Evolutionary conservation across 2,113 vertebrate genomes (phyloP), one percentile per base, ranked within the genome.

Genomic region (Equus quagga): DNA sequence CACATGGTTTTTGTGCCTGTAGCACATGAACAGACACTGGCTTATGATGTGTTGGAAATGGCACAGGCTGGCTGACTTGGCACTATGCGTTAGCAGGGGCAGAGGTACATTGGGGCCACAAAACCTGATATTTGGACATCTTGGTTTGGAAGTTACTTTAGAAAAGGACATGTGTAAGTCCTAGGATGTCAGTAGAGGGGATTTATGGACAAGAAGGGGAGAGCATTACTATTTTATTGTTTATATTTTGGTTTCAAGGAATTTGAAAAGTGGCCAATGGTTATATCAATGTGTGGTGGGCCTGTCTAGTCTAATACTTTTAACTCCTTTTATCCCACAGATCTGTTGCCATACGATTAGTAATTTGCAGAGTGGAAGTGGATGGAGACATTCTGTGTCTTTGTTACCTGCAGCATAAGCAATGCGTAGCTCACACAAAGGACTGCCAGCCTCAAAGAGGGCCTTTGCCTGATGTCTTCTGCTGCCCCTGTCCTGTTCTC

Each of bases 11-110:
- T 17, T 26, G 12, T 90, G 96, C 92, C 87, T 97, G 89, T 72
- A 70, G 94, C 83, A 70, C 31, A 78, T 15, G 95, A 79, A 14
- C 80, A 97, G 46, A 98, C 95, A 76, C 91, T 94, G 78, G 85
- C 94, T 97, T 2, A 28, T 84, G 26, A 94, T 7, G 65, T 84
- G 96, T 96, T 97, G 92, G 91, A 96, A 94, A 81, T 94, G 94
- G 97, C 85, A 93, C 75, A 88, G 92, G 96, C 97, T 98, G 96
- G 96, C 82, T 92, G 41, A n/a, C 83, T 97, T 95, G 96, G 97
- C 94, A 49, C 70, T 24, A 21, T 89, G 79, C 72, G 31, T 82
- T 49, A 82, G 80, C 58, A 95, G 93, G 96, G 95, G 9, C 90
- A 97, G 89, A 97, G 95, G 92, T 90, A 89, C 62, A 51, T 36